A percentile compares a stretch with the other conserved stretches of the same genome.
These are phyloP conservation scores for Therioaphis trifolii DNA, from an alignment of 2,888 invertebrate species.

Conservation along the genomic window DNA sequence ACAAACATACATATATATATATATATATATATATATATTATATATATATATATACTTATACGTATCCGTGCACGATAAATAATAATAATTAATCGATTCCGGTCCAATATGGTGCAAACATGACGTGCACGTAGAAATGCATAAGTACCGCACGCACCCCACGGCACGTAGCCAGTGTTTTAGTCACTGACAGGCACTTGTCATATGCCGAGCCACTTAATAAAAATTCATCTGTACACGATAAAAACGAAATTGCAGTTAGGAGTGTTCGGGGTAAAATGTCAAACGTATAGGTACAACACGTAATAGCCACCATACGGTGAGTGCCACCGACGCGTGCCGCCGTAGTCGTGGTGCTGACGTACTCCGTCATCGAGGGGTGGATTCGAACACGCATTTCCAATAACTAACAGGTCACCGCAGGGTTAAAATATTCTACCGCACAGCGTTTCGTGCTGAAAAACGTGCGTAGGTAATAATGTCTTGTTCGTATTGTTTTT, in stretches of 20 bases:
- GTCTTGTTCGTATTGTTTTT: no score
- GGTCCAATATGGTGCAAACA: conserved; percentile 53
- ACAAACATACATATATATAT: no score
- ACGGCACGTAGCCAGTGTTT: no score
- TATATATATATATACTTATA: no score
- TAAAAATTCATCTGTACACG: conserved; percentile 15
- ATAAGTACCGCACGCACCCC: not conserved
- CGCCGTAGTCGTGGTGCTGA: no score
- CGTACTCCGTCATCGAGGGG: no score
- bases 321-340: not conserved
- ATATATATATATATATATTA: no score
- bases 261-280: not conserved
- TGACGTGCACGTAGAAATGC: not conserved
- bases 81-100: conserved; percentile 60
- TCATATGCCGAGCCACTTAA: conserved; percentile 53
- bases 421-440: no score
- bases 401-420: not conserved
- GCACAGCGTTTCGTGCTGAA: no score
- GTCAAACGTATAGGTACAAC: not conserved
- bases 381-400: not conserved
- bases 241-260: conserved; percentile 33
- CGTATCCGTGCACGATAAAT: conserved; percentile 3
- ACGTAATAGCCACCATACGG: conserved; percentile 52
- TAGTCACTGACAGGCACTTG: conserved; percentile 48
- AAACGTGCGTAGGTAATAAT: no score